Evolutionary conservation across 2,888 invertebrate species (phyloP).

Genomic region (Xylota sylvarum): DNA sequence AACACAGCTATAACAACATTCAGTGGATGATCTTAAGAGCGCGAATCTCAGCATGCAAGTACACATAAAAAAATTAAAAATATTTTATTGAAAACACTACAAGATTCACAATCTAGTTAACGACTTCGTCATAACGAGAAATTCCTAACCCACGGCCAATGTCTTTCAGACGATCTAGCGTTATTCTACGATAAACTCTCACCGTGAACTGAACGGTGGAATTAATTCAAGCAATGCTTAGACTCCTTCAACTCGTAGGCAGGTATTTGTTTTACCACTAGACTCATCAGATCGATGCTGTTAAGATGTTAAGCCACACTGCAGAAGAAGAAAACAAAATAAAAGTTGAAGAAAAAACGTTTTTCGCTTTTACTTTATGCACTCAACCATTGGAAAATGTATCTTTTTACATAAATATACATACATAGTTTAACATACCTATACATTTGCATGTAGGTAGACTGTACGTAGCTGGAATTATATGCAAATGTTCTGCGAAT

Average conservation of each 20-base stretch:
- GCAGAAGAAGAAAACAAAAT: slow-evolving; percentile 47
- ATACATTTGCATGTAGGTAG: neutral
- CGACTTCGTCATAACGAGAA: neutral
- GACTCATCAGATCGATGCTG: slow-evolving; percentile 54
- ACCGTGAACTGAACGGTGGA: slow-evolving; percentile 80
- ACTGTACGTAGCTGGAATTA: neutral
- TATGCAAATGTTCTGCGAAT: slow-evolving; percentile 11
- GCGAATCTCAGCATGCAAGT: neutral
- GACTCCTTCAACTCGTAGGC: slow-evolving; percentile 44
- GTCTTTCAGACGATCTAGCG: slow-evolving; percentile 62
- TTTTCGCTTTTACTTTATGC: slow-evolving; percentile 66
- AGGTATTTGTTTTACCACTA: slow-evolving; percentile 61
- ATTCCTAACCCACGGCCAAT: neutral
- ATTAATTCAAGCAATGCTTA: slow-evolving; percentile 34
- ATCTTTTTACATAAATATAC: neutral
- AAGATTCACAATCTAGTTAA: slow-evolving; percentile 6
- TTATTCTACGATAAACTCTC: slow-evolving; percentile 82
- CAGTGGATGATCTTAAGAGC: neutral
- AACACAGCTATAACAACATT: neutral
- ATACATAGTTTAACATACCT: no score
- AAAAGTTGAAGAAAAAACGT: slow-evolving; percentile 20
- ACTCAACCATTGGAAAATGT: slow-evolving; percentile 47
- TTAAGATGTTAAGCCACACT: slow-evolving; percentile 35
- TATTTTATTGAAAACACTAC: neutral
- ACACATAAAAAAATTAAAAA: neutral